Conservation (phyloP, 2,888 invertebrate species). For the Diloba caeruleocephala region DNA sequence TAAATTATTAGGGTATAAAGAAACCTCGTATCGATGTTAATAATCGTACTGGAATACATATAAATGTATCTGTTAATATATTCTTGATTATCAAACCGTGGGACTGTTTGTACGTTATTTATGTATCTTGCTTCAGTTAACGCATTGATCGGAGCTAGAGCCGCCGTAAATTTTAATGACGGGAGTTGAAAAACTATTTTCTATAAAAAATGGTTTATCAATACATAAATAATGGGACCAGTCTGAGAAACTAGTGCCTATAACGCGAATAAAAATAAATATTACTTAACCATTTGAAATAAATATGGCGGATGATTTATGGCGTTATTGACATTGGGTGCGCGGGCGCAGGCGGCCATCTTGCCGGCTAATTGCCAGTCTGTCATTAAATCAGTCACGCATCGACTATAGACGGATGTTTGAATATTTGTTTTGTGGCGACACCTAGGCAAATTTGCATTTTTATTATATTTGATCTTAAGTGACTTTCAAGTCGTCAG, state of each 20-base stretch:
- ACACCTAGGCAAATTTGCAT: slow-evolving; percentile 55
- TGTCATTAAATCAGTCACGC: slow-evolving; percentile 84
- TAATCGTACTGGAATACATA: slow-evolving; percentile 52
- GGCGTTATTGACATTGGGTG: slow-evolving; percentile 80
- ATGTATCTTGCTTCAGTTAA: slow-evolving; percentile 43
- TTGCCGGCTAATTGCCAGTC: slow-evolving; percentile 81
- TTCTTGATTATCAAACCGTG: slow-evolving; percentile 52
- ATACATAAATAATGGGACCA: slow-evolving; percentile 54
- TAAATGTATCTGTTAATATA: slow-evolving; percentile 48
- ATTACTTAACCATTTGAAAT: slow-evolving; percentile 75
- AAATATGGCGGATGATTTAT: slow-evolving; percentile 86
- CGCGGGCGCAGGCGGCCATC: slow-evolving; percentile 82
- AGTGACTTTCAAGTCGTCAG: slow-evolving; percentile 39
- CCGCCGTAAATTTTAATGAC: slow-evolving; percentile 47
- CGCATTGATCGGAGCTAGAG: slow-evolving; percentile 37
- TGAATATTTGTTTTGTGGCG: slow-evolving; percentile 57
- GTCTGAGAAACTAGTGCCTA: slow-evolving; percentile 55
- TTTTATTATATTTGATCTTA: slow-evolving; percentile 38
- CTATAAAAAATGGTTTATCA: slow-evolving; percentile 37
- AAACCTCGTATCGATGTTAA: slow-evolving; percentile 40
- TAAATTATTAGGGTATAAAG: slow-evolving; percentile 54
- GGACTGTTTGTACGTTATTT: slow-evolving; percentile 53
- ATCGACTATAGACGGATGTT: slow-evolving; percentile 63
- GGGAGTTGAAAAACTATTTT: slow-evolving; percentile 42
- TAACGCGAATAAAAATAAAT: slow-evolving; percentile 70